Conservation (phyloP, 2,113 vertebrate genomes). For the Toxotes jaculatrix region DNA sequence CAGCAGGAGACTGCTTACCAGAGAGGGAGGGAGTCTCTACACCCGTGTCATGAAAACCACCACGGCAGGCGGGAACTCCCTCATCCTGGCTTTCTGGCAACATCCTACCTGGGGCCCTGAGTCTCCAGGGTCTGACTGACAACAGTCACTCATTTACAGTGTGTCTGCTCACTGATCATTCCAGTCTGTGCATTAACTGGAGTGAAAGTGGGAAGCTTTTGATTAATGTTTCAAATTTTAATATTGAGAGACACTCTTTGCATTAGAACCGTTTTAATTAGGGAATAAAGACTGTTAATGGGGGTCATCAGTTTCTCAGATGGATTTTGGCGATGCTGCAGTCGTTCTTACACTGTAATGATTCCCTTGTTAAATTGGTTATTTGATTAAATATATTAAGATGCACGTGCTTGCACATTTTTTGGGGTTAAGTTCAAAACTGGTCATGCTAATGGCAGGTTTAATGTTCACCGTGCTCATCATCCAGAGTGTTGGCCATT, state of each 20-base stretch:
- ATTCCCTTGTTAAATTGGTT: neutral
- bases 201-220: neutral
- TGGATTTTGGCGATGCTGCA: neutral
- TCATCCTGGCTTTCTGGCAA: slow-evolving; percentile 45
- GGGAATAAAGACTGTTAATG: too few species aligned
- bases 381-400: neutral
- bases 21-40: slow-evolving; percentile 40
- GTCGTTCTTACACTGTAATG: neutral
- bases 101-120: slow-evolving; percentile 29
- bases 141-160: slow-evolving; percentile 15
- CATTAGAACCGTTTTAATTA: too few species aligned
- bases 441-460: too few species aligned
- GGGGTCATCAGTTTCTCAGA: neutral
- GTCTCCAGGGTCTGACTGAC: slow-evolving; percentile 31
- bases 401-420: neutral
- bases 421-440: too few species aligned
- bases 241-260: neutral
- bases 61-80: slow-evolving; percentile 16
- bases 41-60: slow-evolving; percentile 23
- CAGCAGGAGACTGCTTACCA: slow-evolving; percentile 50
- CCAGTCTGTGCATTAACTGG: neutral
- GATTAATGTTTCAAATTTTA: neutral
- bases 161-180: neutral
- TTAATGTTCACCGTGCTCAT: too few species aligned
- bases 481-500: neutral